A percentile compares a stretch with the other conserved stretches of the same genome.
These are phyloP conservation scores for Drosophila tropicalis DNA, from an alignment of 1,140 invertebrate species.

Conservation along the genomic window DNA sequence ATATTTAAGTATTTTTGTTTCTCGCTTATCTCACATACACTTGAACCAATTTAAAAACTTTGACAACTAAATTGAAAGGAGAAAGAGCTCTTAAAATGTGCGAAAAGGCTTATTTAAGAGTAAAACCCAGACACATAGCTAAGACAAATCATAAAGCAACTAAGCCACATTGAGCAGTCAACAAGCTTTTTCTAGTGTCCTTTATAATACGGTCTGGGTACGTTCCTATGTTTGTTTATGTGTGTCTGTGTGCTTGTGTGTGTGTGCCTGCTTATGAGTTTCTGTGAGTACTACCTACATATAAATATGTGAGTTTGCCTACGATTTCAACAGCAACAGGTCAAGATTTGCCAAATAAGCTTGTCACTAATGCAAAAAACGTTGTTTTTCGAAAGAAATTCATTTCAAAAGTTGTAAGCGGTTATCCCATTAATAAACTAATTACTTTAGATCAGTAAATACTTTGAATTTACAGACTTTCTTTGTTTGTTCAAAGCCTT, in stretches of 20 bases:
- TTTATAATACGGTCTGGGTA: slow-evolving; percentile 46
- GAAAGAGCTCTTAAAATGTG: slow-evolving; percentile 48
- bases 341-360: slow-evolving; percentile 16
- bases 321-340: slow-evolving; percentile 67
- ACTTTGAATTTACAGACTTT: too few relatives aligned
- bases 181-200: slow-evolving; percentile 71
- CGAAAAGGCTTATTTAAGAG: slow-evolving; percentile 39
- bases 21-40: neutral
- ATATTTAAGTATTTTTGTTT: neutral
- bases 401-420: neutral
- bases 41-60: slow-evolving; percentile 21
- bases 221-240: slow-evolving; percentile 1
- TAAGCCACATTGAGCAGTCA: slow-evolving; percentile 70
- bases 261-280: slow-evolving; percentile 10
- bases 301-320: neutral
- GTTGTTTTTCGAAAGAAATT: neutral
- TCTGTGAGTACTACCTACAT: neutral
- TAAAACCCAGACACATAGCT: slow-evolving; percentile 5
- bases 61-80: slow-evolving; percentile 37
- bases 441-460: too few relatives aligned
- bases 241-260: neutral
- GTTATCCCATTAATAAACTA: too few relatives aligned
- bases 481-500: too few relatives aligned
- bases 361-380: neutral
- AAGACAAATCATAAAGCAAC: slow-evolving; percentile 46